Base-by-base conservation (phyloP, 2,797 vertebrate genomes). In the Alcedo atthis region DNA sequence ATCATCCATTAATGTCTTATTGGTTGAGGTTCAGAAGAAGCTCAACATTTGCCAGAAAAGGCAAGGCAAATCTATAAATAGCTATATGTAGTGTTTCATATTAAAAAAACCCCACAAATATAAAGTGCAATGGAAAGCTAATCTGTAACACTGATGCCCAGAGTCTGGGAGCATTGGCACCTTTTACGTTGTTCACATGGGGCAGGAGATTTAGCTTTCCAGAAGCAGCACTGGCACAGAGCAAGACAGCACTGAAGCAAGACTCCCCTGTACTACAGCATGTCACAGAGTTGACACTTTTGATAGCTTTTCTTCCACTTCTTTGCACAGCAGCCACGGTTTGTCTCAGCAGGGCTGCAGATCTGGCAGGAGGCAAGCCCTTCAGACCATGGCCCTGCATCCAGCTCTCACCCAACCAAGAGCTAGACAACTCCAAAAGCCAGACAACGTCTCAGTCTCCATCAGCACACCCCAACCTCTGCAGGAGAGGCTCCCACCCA, bases 1-100 rank as follows among this genome's bases (percentile, higher is more conserved):
- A 83, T 17, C 8, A 85, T 45, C 42, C 37, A 66, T 54, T 83
- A 57, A 63, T 12, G 8, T 24, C 33, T 48, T 35, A 21, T 28
- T 64, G 37, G 67, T 55, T 71, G 28, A 83, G 30, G 76, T 68
- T 86, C 58, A 90, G 54, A 85, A 68, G 74, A 77, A 54, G 30
- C 8, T 43, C 59, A 40, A 40, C 37, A 40, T 40, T 40, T 40
- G 37, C 37, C 37, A 15, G 37, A 40, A 40, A 40, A 40, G 37
- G 6, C 37, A 40, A 40, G 15, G 35, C 7, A 69, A 81, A 73
- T n/a, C 57, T 62, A 35, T 55, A 46, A 78, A 40, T 9, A 85
- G 6, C 30, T 51, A n/a, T 10, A 66, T 0, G 0, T 11, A 66
- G 33, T 2, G 9, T 25, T 76, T 67, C 30, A 9, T 54, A 21